These are phyloP conservation scores for Melospiza georgiana DNA, from an alignment of 2,113 vertebrate species.

Conservation along the genomic window DNA sequence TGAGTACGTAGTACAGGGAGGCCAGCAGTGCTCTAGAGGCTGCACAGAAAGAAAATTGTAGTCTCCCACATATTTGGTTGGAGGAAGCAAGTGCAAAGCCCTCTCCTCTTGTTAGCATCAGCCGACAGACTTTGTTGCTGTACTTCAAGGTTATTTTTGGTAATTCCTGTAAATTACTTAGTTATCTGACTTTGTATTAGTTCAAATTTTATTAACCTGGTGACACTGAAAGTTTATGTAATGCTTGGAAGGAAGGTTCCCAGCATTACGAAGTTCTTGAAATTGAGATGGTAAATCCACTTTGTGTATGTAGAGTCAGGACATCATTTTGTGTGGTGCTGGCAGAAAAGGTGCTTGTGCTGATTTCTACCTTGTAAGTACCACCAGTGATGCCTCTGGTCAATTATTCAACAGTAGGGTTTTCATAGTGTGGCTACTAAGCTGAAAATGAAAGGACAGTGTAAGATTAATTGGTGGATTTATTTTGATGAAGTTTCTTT, in stretches of 20 bases:
- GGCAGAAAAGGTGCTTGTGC: not conserved
- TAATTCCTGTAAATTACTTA: not conserved
- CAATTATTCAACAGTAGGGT: not conserved
- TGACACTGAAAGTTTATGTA: not conserved
- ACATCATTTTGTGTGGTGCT: not conserved
- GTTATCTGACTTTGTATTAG: not conserved
- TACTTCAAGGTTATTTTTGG: not conserved
- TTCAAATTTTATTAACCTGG: not conserved
- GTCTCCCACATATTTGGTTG: not conserved
- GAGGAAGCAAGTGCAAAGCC: not conserved
- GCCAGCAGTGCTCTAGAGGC: not conserved
- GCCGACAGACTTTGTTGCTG: not conserved
- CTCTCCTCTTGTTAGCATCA: not conserved
- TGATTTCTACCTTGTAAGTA: not conserved
- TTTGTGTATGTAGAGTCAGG: not conserved
- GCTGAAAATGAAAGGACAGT: not conserved
- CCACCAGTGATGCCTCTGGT: not conserved
- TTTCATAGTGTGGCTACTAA: not conserved
- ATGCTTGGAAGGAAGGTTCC: not conserved
- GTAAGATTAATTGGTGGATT: not conserved
- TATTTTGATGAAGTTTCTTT: not conserved
- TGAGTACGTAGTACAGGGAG: rapidly evolving
- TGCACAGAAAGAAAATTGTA: not conserved
- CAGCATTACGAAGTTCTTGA: not conserved
- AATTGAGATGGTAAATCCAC: not conserved